Conservation (phyloP, 2,888 invertebrate species). For the Tenthredo livida region DNA sequence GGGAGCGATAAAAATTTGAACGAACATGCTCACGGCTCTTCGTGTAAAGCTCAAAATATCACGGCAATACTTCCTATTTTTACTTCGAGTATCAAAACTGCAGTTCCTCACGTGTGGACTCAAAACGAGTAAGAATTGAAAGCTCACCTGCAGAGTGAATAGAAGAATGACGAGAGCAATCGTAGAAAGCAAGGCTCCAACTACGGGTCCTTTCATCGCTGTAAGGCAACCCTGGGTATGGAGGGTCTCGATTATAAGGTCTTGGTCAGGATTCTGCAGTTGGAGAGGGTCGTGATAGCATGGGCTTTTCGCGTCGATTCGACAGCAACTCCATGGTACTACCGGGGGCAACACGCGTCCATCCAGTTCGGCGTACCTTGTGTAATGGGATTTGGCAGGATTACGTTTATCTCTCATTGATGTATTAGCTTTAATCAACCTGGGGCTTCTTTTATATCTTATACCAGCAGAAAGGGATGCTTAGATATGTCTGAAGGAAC, state of each 20-base stretch:
- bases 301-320: constrained; percentile 80
- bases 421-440: constrained; percentile 23
- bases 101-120: not conserved
- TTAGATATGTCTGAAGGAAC: not conserved
- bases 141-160: constrained; percentile 56
- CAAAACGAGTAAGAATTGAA: constrained; percentile 34
- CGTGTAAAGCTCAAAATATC: not conserved
- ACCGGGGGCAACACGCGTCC: constrained; percentile 80
- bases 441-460: constrained; percentile 19
- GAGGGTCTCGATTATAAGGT: constrained; percentile 64
- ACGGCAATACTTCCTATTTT: no score
- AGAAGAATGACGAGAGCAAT: constrained; percentile 58
- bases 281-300: constrained; percentile 84
- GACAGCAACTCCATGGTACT: constrained; percentile 83
- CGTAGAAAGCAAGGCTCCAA: constrained; percentile 60
- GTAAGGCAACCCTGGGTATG: constrained; percentile 62
- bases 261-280: constrained; percentile 70
- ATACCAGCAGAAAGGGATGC: not conserved
- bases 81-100: not conserved
- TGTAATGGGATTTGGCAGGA: constrained; percentile 19
- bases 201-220: constrained; percentile 60
- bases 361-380: constrained; percentile 78
- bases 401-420: constrained; percentile 30
- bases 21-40: not conserved
- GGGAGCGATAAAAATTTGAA: not conserved